Conservation (phyloP, 2,113 vertebrate genomes). For the Mormoops blainvillei region DNA sequence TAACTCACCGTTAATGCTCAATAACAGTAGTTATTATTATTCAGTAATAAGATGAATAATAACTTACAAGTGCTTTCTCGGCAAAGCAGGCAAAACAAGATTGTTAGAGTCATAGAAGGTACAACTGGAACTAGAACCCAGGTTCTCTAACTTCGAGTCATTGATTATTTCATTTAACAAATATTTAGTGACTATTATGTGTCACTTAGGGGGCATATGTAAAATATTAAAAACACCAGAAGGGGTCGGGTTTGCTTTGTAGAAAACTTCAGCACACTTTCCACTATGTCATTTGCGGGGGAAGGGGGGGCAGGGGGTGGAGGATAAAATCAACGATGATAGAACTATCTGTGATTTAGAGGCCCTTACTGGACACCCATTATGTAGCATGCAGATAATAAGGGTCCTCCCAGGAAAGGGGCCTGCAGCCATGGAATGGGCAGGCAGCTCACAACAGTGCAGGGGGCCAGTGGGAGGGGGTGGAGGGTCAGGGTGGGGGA, state of each 20-base stretch:
- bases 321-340: not conserved
- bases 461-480: not conserved
- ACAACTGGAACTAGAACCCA: not conserved
- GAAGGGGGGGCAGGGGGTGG: no score
- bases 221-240: not conserved
- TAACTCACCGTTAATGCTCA: not conserved
- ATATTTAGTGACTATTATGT: not conserved
- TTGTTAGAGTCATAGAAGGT: not conserved
- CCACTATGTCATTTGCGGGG: not conserved
- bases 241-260: not conserved
- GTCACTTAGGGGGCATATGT: not conserved
- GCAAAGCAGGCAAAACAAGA: not conserved
- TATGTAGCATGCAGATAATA: not conserved
- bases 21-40: not conserved
- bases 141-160: not conserved
- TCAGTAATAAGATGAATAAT: not conserved
- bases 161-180: not conserved
- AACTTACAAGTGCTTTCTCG: not conserved
- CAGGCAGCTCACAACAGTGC: not conserved
- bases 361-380: not conserved
- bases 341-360: not conserved
- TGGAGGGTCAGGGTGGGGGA: not conserved
- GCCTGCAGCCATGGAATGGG: not conserved
- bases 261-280: not conserved
- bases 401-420: not conserved